Evolutionary conservation across 2,797 vertebrate genomes (phyloP).

Genomic region (Pangasius sanitwongsei): DNA sequence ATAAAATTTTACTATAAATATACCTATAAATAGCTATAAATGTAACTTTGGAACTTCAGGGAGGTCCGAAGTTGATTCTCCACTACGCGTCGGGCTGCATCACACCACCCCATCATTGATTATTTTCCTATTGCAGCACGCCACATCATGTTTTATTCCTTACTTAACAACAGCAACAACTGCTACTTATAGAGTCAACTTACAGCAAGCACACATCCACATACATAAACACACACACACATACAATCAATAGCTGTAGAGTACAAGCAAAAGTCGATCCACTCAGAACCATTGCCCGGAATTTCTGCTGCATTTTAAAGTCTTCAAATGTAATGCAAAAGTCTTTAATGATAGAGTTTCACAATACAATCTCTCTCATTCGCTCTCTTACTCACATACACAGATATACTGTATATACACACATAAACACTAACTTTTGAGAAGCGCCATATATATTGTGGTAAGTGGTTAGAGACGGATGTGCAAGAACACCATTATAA

Average conservation of each 20-base stretch:
- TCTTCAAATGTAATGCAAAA: slow-evolving; percentile 30
- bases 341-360: slow-evolving; percentile 10
- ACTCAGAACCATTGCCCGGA: slow-evolving; percentile 42
- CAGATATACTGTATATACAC: neutral
- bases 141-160: neutral
- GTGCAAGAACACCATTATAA: slow-evolving; percentile 40
- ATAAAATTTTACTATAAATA: neutral
- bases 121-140: neutral
- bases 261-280: slow-evolving; percentile 38
- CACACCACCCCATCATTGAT: neutral
- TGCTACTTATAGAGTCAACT: slow-evolving; percentile 3
- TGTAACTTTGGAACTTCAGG: neutral
- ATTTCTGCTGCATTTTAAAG: slow-evolving; percentile 44
- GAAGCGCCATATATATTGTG: slow-evolving; percentile 59
- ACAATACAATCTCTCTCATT: slow-evolving; percentile 12
- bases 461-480: slow-evolving; percentile 64
- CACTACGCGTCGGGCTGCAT: neutral
- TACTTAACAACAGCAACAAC: slow-evolving; percentile 11
- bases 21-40: neutral
- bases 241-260: slow-evolving; percentile 47
- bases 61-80: neutral
- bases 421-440: slow-evolving; percentile 5
- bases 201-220: slow-evolving; percentile 9
- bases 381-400: neutral
- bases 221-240: slow-evolving; percentile 16